Conservation (phyloP, 2,797 vertebrate genomes). For the Anisognathus igniventris region DNA sequence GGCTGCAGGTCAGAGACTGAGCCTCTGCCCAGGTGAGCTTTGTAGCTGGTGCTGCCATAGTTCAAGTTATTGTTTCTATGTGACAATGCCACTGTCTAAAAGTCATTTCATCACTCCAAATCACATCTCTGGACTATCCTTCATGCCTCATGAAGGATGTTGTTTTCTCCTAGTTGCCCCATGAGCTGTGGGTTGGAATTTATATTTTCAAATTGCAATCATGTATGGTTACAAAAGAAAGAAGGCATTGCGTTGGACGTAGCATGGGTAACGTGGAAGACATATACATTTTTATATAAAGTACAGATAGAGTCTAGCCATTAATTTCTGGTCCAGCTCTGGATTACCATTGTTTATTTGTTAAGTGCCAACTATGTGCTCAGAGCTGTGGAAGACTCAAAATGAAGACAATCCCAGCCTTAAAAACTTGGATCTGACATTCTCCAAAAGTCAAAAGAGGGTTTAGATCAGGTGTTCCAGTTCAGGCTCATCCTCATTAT, state of each 20-base stretch:
- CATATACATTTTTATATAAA: neutral
- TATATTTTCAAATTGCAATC: neutral
- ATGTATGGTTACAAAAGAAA: neutral
- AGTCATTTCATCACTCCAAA: neutral
- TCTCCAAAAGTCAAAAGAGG: constrained; percentile 24
- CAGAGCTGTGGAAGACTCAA: neutral
- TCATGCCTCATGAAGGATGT: neutral
- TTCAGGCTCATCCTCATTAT: constrained; percentile 56
- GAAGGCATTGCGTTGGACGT: neutral
- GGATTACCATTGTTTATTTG: constrained; percentile 57
- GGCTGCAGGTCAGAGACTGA: neutral
- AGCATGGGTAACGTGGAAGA: neutral
- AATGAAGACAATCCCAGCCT: constrained; percentile 21
- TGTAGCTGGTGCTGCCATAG: neutral
- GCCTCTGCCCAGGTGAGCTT: neutral
- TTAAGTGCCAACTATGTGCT: constrained; percentile 50
- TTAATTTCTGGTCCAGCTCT: constrained; percentile 23
- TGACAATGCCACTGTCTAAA: accelerated
- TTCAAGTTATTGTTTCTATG: neutral
- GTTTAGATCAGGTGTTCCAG: constrained; percentile 59
- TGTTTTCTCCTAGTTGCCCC: neutral
- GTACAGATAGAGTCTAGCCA: neutral
- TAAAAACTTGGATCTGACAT: constrained; percentile 45
- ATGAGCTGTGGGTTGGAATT: neutral
- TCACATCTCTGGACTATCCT: neutral